phyloP scores from a whole-genome alignment of 2,888 invertebrate species.

The Parascotia fuliginaria region DNA sequence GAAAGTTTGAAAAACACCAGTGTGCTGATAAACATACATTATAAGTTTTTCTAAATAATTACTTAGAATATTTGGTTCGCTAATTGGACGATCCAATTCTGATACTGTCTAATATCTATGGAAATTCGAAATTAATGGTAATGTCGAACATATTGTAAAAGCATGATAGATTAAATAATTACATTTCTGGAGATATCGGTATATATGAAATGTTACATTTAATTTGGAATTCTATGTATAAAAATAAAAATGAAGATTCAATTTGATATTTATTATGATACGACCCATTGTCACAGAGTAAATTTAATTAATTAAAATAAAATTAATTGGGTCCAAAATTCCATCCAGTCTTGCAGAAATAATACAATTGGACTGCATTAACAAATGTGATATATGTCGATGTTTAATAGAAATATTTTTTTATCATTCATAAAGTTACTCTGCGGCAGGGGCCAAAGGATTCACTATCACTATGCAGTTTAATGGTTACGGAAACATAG shows the following conservation, averaged over 20 bases:
- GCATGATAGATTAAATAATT: conserved; percentile 66
- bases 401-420: conserved; percentile 71
- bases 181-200: conserved; percentile 69
- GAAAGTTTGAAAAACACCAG: conserved; percentile 45
- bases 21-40: conserved; percentile 52
- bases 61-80: conserved; percentile 50
- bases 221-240: conserved; percentile 72
- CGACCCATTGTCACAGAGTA: conserved; percentile 74
- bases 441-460: conserved; percentile 67
- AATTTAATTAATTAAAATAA: conserved; percentile 64
- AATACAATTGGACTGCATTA: conserved; percentile 74
- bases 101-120: conserved; percentile 43
- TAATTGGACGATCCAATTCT: conserved; percentile 60
- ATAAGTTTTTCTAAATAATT: conserved; percentile 50
- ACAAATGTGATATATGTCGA: conserved; percentile 73
- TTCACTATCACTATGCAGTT: conserved; percentile 58
- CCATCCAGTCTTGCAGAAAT: conserved; percentile 78
- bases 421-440: conserved; percentile 68
- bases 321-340: conserved; percentile 82
- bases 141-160: conserved; percentile 67
- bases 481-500: conserved; percentile 69
- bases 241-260: conserved; percentile 60
- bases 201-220: conserved; percentile 74
- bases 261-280: conserved; percentile 59
- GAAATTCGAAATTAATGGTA: conserved; percentile 65